Percentiles rank a stretch among this genome's conserved stretches.
Conservation (phyloP, 1,140 invertebrate genomes). For the Pseudomyrmex pallidus region DNA sequence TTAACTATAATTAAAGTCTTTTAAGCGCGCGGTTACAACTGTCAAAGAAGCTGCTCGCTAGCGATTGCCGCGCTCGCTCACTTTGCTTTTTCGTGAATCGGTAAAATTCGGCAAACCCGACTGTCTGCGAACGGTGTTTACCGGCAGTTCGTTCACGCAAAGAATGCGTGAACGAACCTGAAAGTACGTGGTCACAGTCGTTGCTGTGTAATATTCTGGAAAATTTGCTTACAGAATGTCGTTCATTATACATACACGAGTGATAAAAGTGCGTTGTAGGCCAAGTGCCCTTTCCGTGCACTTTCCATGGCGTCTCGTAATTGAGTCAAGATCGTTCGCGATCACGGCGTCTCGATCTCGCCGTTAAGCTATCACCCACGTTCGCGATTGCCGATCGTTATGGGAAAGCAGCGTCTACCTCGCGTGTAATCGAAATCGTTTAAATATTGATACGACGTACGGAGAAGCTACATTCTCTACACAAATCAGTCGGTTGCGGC, state of each 20-base stretch:
- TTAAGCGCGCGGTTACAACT: no score
- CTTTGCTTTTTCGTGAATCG: no score
- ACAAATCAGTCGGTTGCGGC: conserved; percentile 32
- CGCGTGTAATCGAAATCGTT: conserved; percentile 38
- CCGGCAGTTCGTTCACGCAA: no score
- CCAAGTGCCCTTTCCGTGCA: conserved; percentile 61
- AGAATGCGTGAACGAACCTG: no score
- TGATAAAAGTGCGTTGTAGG: conserved; percentile 34
- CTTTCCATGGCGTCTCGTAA: conserved; percentile 46
- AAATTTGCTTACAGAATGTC: not conserved
- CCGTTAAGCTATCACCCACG: conserved; percentile 49
- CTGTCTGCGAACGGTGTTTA: no score
- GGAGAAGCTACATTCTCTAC: not conserved
- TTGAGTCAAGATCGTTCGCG: conserved; percentile 59
- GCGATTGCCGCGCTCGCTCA: no score
- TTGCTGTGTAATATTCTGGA: no score
- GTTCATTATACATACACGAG: conserved; percentile 43
- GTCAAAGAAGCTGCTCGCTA: no score
- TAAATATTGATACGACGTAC: conserved; percentile 28
- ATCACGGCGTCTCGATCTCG: conserved; percentile 50
- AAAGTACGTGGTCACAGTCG: no score
- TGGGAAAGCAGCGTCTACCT: conserved; percentile 33
- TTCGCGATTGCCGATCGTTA: not conserved
- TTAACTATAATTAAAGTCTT: no score
- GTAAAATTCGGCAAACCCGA: no score